These are phyloP conservation scores for Trissolcus basalis DNA, from an alignment of 1,140 invertebrate species.

Conservation along the genomic window DNA sequence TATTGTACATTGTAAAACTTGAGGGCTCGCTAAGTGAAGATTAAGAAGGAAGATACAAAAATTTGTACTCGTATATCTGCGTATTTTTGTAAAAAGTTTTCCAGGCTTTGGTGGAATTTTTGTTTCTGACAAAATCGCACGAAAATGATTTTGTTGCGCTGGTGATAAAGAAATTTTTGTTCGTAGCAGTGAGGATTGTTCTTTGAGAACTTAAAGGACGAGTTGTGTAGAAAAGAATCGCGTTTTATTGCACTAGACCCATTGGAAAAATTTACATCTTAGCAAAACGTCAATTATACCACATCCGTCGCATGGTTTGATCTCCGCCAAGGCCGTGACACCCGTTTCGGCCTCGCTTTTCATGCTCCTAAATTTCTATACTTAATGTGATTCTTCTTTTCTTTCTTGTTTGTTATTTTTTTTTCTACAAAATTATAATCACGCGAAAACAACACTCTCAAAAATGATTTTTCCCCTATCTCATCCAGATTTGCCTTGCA, in stretches of 20 bases:
- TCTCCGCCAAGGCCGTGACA: no score
- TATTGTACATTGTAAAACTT: constrained; percentile 2
- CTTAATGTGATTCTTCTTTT: no score
- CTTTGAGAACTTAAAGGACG: no score
- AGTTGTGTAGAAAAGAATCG: constrained; percentile 36
- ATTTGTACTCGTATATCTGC: constrained; percentile 24
- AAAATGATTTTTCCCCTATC: neutral
- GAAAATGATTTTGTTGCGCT: no score
- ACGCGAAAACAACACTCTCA: constrained; percentile 6
- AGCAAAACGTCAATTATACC: no score
- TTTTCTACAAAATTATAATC: neutral
- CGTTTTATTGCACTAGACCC: constrained; percentile 62
- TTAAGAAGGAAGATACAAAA: constrained; percentile 4
- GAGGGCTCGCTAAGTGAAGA: neutral
- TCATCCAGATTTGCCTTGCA: no score
- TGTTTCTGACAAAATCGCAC: neutral
- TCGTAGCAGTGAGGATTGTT: constrained; percentile 27
- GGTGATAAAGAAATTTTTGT: constrained; percentile 11
- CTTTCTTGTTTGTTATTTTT: neutral
- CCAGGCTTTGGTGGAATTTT: neutral
- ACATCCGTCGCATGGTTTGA: no score
- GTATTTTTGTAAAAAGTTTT: neutral
- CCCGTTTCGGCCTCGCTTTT: no score
- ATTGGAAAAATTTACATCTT: constrained; percentile 15
- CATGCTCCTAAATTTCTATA: no score